Evolutionary conservation across 2,113 vertebrate species (phyloP).

Genomic region (Collichthys lucidus): DNA sequence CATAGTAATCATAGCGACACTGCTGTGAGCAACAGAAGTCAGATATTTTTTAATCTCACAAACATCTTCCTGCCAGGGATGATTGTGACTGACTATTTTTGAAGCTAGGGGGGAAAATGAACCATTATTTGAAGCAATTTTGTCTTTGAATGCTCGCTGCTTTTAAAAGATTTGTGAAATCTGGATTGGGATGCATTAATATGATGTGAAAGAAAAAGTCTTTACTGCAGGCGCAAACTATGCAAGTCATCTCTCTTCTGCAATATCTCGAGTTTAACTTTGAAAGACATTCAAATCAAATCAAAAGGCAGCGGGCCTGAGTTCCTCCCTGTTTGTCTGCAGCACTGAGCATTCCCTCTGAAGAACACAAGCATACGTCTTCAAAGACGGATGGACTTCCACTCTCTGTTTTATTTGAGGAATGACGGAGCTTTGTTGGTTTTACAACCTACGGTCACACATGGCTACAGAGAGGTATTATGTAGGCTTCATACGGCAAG

Average conservation of each 20-base stretch:
- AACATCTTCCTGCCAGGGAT: background rate
- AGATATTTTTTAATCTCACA: background rate
- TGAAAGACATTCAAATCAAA: background rate
- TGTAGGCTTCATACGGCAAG: conserved; percentile 42
- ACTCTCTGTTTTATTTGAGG: conserved; percentile 46
- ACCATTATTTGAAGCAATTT: background rate
- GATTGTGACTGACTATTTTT: background rate
- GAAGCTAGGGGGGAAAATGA: background rate
- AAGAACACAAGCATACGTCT: conserved; percentile 34
- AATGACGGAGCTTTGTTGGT: conserved; percentile 65
- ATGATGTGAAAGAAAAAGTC: background rate
- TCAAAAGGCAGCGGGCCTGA: conserved; percentile 9
- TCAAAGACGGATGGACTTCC: conserved; percentile 50
- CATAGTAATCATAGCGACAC: background rate
- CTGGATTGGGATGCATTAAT: background rate
- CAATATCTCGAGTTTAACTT: background rate
- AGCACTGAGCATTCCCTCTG: conserved; percentile 37
- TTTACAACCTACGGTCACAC: conserved; percentile 64
- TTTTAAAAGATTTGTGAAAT: background rate
- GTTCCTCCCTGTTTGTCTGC: conserved; percentile 23
- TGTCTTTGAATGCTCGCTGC: background rate
- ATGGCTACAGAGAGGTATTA: conserved; percentile 63
- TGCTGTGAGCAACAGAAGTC: background rate
- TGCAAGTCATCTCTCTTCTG: background rate
- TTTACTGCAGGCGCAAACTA: conserved; percentile 5